Percentiles rank a stretch among this genome's conserved stretches.
Conservation (phyloP, 1,140 invertebrate species). For the Philaenus spumarius region DNA sequence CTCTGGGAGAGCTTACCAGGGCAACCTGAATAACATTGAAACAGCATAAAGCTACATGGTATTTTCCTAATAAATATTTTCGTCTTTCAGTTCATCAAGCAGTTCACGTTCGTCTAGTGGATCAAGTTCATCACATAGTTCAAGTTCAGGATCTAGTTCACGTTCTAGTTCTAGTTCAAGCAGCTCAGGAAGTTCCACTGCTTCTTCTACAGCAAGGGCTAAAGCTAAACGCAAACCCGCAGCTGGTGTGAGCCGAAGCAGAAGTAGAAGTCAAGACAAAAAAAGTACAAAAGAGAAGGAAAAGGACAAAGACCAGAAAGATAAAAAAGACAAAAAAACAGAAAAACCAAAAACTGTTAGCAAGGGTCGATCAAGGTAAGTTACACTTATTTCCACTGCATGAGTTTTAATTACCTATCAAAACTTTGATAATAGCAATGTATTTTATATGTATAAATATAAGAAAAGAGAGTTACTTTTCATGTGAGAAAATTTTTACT, state of each 20-base stretch:
- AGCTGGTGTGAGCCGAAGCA: conserved; percentile 37
- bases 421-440: too few relatives aligned
- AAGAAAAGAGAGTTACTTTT: too few relatives aligned
- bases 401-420: too few relatives aligned
- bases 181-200: conserved; percentile 53
- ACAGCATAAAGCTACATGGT: too few relatives aligned
- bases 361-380: conserved; percentile 43
- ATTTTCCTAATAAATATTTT: too few relatives aligned
- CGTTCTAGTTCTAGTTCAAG: conserved; percentile 53
- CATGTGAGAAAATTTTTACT: too few relatives aligned
- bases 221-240: conserved; percentile 52
- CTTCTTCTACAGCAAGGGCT: conserved; percentile 46
- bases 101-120: conserved; percentile 52
- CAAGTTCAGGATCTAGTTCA: conserved; percentile 63
- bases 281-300: conserved; percentile 47
- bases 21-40: too few relatives aligned
- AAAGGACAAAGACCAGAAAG: conserved; percentile 36
- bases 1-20: too few relatives aligned
- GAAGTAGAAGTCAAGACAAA: conserved; percentile 44
- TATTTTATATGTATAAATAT: too few relatives aligned
- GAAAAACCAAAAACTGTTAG: conserved; percentile 48
- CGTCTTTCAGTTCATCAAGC: conserved; percentile 64
- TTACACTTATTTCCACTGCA: too few relatives aligned
- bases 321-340: conserved; percentile 40
- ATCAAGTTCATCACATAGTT: conserved; percentile 50